Conservation (phyloP, 2,113 vertebrate genomes). For the Neomonachus schauinslandi region DNA sequence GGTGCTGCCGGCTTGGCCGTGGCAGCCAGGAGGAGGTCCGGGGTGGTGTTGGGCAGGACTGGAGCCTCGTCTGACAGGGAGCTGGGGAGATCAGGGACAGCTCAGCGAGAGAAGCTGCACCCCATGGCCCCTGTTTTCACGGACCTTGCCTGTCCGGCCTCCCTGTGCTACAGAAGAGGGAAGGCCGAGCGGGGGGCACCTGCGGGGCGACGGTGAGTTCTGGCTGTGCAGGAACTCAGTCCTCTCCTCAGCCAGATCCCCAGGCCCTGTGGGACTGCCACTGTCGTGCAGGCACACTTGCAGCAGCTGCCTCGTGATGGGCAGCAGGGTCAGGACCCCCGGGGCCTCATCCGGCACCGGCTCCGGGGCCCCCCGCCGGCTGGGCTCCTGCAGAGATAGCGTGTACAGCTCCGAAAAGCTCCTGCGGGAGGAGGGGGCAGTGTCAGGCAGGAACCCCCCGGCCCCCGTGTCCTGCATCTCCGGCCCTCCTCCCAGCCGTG, state of each 20-base stretch:
- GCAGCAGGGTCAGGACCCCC: slow-evolving; percentile 60
- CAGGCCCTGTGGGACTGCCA: slow-evolving; percentile 65
- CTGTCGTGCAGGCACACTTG: slow-evolving; percentile 89
- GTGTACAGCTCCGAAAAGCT: slow-evolving; percentile 94
- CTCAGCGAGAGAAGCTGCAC: neutral
- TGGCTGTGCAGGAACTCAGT: slow-evolving; percentile 78
- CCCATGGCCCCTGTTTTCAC: neutral
- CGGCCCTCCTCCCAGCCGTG: neutral
- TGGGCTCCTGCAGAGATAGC: slow-evolving; percentile 92
- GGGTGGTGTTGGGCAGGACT: slow-evolving; percentile 87
- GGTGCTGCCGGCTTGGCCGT: slow-evolving; percentile 84
- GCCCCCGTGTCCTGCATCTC: neutral
- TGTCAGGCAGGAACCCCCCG: neutral
- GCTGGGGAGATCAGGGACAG: slow-evolving; percentile 48
- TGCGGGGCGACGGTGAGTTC: neutral
- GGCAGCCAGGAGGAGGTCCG: slow-evolving; percentile 92
- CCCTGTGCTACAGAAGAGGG: no score
- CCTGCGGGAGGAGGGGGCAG: slow-evolving; percentile 76
- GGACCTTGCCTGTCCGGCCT: neutral
- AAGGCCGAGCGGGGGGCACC: neutral
- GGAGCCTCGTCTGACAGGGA: slow-evolving; percentile 85
- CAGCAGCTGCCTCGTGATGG: slow-evolving; percentile 84
- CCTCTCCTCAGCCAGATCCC: slow-evolving; percentile 77
- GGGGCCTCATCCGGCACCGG: slow-evolving; percentile 57
- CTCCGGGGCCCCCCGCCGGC: slow-evolving; percentile 87